Base-by-base conservation (phyloP, 2,888 invertebrate genomes). In the Drosophila dives region DNA sequence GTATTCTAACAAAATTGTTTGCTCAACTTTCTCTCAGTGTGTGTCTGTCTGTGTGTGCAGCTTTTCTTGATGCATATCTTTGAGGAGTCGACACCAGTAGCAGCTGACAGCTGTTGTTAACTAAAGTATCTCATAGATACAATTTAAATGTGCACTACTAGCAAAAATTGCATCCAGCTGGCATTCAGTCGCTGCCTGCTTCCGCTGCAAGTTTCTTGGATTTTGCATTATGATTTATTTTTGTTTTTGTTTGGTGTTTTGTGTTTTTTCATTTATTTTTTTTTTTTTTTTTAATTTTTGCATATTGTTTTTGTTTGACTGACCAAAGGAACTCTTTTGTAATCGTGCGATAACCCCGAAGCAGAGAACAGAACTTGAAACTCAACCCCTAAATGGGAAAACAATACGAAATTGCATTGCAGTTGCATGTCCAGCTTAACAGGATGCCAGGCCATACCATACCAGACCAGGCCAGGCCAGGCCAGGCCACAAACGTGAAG, bases 301-400 rank as follows among this genome's bases (percentile, higher is more conserved):
- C 64, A 64, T 59, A 70, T 61, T 60, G 48, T 23, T 50, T 67
- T 62, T 69, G 45, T 53, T 64, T 49, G n/a, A 53, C 60, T 87
- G 86, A 90, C 85, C 83, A 87, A 63, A 79, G 90, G 83, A 88
- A 90, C 82, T 90, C 89, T 82, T 88, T 90, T 90, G 90, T 90
- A 82, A 82, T 90, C 89, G 89, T 83, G 66, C 89, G 86, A 90
- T 90, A 90, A 89, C 90, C 88, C 86, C 83, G 78, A 51, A 67
- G 64, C n/a, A 49, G 60, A 77, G 72, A 49, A 69, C 65, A 79
- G 70, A 89, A 86, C 85, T 84, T 79, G 85, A 86, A 86, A 86
- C 82, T 75, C 86, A 89, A 86, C 85, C 85, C 85, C 51, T 85
- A 83, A 85, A 56, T 40, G 49, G 50, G 53, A 59, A 59, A 72